Evolutionary conservation across 1,140 invertebrate species (phyloP).

Genomic region (Monomorium pharaonis): DNA sequence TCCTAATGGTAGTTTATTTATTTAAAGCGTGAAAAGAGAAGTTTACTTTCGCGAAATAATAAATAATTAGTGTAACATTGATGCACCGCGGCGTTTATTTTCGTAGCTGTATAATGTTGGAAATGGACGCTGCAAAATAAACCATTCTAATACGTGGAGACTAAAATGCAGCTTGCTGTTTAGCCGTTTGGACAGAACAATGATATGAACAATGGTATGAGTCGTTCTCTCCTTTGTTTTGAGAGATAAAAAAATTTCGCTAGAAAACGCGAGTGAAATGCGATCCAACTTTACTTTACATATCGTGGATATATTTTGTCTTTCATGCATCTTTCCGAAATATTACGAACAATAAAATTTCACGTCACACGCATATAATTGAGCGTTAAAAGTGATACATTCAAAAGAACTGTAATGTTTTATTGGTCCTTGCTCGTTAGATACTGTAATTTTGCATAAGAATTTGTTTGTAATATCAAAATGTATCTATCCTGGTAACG

Average conservation of each 20-base stretch:
- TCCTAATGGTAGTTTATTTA: conserved; percentile 67
- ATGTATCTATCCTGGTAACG: not conserved
- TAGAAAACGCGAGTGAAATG: not conserved
- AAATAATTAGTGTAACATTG: conserved; percentile 62
- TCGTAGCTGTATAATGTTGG: too few relatives aligned
- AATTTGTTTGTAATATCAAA: not conserved
- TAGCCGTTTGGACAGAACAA: not conserved
- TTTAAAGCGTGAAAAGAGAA: conserved; percentile 58
- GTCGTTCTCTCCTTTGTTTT: not conserved
- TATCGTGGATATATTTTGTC: not conserved
- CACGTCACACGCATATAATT: not conserved
- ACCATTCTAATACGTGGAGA: conserved; percentile 35
- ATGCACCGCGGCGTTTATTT: not conserved
- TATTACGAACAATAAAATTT: not conserved
- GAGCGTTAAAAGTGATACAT: not conserved
- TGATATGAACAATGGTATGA: not conserved
- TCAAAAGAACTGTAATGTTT: not conserved
- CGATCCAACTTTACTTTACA: not conserved
- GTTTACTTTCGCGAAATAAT: conserved; percentile 58
- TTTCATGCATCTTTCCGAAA: not conserved
- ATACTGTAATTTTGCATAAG: not conserved
- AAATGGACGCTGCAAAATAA: conserved; percentile 5
- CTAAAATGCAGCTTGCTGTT: not conserved
- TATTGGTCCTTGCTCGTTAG: not conserved
- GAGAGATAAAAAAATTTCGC: not conserved